A percentile compares a stretch with the other conserved stretches of the same genome.
Evolutionary conservation across 2,888 invertebrate genomes (phyloP).

Genomic region (Alloscopus bannaensis): DNA sequence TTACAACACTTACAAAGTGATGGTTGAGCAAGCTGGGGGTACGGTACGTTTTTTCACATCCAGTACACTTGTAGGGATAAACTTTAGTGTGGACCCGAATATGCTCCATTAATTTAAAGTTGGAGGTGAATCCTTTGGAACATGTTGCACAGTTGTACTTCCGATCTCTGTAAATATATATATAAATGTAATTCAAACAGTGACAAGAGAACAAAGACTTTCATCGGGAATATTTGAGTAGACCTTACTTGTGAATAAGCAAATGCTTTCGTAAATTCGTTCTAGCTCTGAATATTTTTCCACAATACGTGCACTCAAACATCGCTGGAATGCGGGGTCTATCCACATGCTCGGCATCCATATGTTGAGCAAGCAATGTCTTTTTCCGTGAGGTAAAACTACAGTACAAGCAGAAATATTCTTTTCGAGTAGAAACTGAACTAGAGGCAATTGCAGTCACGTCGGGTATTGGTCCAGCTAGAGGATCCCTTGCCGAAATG

Average conservation of each 20-base stretch:
- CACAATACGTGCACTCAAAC: conserved; percentile 72
- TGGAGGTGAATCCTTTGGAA: conserved; percentile 70
- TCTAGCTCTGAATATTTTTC: conserved; percentile 68
- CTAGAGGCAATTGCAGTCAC: not conserved
- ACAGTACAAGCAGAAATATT: conserved; percentile 70
- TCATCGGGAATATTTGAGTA: conserved; percentile 25
- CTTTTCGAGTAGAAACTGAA: conserved; percentile 41
- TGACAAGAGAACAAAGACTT: not conserved
- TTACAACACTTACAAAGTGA: conserved; percentile 69
- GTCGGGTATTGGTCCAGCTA: conserved; percentile 7
- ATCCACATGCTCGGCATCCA: conserved; percentile 66
- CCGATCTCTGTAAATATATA: conserved; percentile 59
- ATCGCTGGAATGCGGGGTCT: conserved; percentile 65
- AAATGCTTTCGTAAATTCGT: conserved; percentile 70
- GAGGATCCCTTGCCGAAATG: conserved; percentile 13
- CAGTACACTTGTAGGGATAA: conserved; percentile 68
- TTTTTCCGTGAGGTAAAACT: conserved; percentile 62
- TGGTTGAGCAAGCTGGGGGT: conserved; percentile 68
- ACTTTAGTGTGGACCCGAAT: conserved; percentile 69
- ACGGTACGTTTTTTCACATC: conserved; percentile 69
- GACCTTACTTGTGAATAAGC: conserved; percentile 68
- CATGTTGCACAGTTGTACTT: conserved; percentile 66
- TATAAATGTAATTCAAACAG: too few species aligned
- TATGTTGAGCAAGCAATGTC: conserved; percentile 56
- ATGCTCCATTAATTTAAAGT: conserved; percentile 71